A percentile compares a stretch with the other conserved stretches of the same genome.
These are phyloP conservation scores for Drosophila subobscura DNA, from an alignment of 1,140 invertebrate species.

Conservation along the genomic window DNA sequence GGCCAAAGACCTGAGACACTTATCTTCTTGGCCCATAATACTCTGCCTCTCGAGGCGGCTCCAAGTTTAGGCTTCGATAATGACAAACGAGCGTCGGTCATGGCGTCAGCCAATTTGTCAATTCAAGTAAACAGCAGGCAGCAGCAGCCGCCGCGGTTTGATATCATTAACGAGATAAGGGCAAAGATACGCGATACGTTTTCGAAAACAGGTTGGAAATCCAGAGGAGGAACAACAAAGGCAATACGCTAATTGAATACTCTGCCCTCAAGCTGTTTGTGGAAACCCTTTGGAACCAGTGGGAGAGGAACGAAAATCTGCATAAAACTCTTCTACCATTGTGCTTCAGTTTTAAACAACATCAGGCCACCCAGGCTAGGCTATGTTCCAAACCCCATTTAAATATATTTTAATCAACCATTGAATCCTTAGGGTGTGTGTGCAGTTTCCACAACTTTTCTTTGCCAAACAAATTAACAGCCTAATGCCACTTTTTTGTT, in stretches of 20 bases:
- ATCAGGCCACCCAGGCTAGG: too few species aligned
- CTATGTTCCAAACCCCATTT: constrained; percentile 15
- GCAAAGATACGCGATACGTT: constrained; percentile 1
- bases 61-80: constrained; percentile 19
- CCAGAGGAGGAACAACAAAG: not conserved
- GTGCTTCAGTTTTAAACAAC: not conserved
- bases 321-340: not conserved
- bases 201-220: constrained; percentile 6
- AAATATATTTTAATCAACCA: constrained; percentile 24
- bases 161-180: constrained; percentile 36
- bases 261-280: not conserved
- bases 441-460: constrained; percentile 6
- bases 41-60: not conserved
- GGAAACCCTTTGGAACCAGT: not conserved
- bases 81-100: constrained; percentile 40
- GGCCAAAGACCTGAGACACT: constrained; percentile 9
- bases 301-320: not conserved
- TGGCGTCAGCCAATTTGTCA: constrained; percentile 44
- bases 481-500: constrained; percentile 45
- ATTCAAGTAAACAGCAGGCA: constrained; percentile 33
- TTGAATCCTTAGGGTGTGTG: constrained; percentile 18
- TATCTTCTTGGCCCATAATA: constrained; percentile 4
- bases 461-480: constrained; percentile 49
- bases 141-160: constrained; percentile 1
- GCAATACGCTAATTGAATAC: not conserved